These are phyloP conservation scores for Amphibalanus amphitrite DNA, from an alignment of 1,140 invertebrate species.

Conservation along the genomic window DNA sequence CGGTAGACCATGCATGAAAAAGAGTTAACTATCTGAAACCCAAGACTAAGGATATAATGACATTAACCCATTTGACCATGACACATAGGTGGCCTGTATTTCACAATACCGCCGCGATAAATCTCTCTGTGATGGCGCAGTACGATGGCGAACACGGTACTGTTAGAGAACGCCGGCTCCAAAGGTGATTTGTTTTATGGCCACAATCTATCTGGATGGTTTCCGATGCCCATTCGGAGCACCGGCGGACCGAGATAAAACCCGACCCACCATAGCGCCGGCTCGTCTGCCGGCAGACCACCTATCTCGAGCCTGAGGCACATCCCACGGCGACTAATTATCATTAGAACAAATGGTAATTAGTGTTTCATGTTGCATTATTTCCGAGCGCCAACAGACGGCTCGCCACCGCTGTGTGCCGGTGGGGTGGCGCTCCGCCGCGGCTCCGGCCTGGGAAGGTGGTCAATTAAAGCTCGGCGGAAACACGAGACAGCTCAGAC, in stretches of 20 bases:
- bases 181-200: neutral
- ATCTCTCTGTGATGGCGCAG: too few relatives aligned
- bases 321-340: neutral
- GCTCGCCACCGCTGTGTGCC: neutral
- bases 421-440: too few relatives aligned
- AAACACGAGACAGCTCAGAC: too few relatives aligned
- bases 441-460: neutral
- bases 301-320: neutral
- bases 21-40: too few relatives aligned
- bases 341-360: constrained; percentile 1
- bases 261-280: neutral
- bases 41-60: too few relatives aligned
- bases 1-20: too few relatives aligned
- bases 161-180: neutral
- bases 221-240: neutral
- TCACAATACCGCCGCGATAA: too few relatives aligned
- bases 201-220: neutral
- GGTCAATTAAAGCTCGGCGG: neutral
- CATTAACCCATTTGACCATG: too few relatives aligned
- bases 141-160: too few relatives aligned
- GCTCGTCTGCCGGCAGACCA: neutral
- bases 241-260: neutral
- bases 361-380: neutral
- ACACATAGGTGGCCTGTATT: too few relatives aligned
- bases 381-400: neutral